phyloP scores from a whole-genome alignment of 2,888 invertebrate species.

The Odontothrips loti region DNA sequence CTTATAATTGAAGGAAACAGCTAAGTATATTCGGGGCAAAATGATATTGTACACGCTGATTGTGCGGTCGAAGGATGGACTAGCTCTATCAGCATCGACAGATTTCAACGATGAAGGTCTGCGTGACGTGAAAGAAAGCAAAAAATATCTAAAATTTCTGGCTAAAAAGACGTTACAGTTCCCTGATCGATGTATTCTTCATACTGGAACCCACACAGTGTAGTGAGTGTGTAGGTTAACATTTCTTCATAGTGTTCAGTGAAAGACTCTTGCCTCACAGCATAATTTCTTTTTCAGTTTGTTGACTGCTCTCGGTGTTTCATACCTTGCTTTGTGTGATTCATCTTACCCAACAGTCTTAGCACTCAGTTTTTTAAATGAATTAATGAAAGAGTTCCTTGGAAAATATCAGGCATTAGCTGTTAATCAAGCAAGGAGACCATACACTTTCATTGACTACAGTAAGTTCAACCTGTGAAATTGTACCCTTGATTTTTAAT shows the following conservation, averaged over 20 bases:
- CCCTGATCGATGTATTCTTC: conserved; percentile 46
- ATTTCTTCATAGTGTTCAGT: background rate
- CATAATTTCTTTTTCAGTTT: conserved; percentile 39
- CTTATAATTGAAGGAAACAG: background rate
- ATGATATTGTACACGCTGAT: conserved; percentile 44
- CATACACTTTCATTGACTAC: conserved; percentile 49
- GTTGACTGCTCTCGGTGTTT: conserved; percentile 43
- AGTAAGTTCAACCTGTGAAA: conserved; percentile 42
- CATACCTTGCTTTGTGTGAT: conserved; percentile 47
- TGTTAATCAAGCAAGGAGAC: conserved; percentile 45
- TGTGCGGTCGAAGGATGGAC: conserved; percentile 44
- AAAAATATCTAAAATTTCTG: conserved; percentile 44
- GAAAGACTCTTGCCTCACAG: background rate
- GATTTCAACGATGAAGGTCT: conserved; percentile 44
- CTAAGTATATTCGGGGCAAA: conserved; percentile 17
- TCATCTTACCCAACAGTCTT: conserved; percentile 46
- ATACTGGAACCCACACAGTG: conserved; percentile 43
- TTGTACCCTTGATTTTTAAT: conserved; percentile 10
- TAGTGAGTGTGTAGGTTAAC: conserved; percentile 44
- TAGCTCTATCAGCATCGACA: conserved; percentile 45
- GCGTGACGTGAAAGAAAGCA: conserved; percentile 43
- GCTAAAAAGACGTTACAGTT: conserved; percentile 43
- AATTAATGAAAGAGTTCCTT: conserved; percentile 48
- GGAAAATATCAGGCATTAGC: conserved; percentile 44
- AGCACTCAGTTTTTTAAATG: conserved; percentile 49